A percentile compares a stretch with the other conserved stretches of the same genome.
These are phyloP conservation scores for Taurulus bubalis DNA, from an alignment of 2,113 vertebrate species.

Conservation along the genomic window DNA sequence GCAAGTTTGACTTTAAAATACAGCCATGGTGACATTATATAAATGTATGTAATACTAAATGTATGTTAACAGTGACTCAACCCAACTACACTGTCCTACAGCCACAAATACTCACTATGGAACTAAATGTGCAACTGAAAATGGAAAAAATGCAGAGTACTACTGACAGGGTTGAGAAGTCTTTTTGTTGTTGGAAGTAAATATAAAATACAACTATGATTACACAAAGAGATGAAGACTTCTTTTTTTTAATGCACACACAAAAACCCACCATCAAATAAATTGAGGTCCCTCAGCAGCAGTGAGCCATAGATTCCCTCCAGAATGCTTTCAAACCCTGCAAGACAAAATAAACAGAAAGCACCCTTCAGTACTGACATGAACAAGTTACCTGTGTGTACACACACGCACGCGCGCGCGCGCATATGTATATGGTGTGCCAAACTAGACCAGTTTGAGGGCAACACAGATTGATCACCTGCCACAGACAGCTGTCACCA, in stretches of 20 bases:
- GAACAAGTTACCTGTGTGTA: neutral
- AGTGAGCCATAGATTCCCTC: conserved; percentile 98
- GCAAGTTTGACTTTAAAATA: neutral
- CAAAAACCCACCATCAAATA: conserved; percentile 94
- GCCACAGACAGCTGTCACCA: neutral
- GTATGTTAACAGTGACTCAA: neutral
- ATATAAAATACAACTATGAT: neutral
- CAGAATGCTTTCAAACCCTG: conserved; percentile 99
- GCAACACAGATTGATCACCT: neutral
- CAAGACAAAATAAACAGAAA: conserved; percentile 63
- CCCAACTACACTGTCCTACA: neutral
- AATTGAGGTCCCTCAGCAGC: conserved; percentile 97
- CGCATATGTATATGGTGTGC: too few relatives aligned
- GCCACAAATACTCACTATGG: neutral
- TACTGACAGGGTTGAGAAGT: neutral
- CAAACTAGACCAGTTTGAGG: neutral
- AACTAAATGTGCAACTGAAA: neutral
- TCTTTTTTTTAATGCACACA: neutral
- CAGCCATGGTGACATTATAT: neutral
- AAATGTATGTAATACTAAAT: neutral
- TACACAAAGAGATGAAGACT: neutral
- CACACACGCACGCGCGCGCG: too few relatives aligned
- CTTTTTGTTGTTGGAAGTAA: neutral
- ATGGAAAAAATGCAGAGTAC: neutral
- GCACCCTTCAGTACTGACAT: neutral